These are phyloP conservation scores for Vipera latastei DNA, from an alignment of 2,797 vertebrate genomes.

Conservation along the genomic window DNA sequence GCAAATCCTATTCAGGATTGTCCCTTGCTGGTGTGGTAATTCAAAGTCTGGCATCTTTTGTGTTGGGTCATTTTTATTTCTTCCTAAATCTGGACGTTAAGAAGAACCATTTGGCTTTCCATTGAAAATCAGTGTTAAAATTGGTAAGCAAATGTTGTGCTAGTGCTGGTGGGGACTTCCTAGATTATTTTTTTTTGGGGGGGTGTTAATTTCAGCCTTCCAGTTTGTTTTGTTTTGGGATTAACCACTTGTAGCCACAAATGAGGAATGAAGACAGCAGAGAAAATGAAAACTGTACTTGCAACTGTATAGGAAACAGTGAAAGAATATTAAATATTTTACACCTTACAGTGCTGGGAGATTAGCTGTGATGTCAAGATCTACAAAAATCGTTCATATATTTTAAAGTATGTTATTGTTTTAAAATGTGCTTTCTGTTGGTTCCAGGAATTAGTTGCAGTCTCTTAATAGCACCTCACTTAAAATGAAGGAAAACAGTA, in stretches of 20 bases:
- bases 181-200: too few species aligned
- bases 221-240: neutral
- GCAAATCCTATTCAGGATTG: too few species aligned
- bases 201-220: neutral
- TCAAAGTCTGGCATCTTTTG: too few species aligned
- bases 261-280: conserved; percentile 25
- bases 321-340: conserved; percentile 65
- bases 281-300: conserved; percentile 59
- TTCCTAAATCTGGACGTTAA: too few species aligned
- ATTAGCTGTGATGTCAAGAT: conserved; percentile 56
- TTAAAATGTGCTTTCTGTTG: conserved; percentile 56
- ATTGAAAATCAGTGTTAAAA: too few species aligned
- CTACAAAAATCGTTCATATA: neutral
- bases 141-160: too few species aligned
- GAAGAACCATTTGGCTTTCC: too few species aligned
- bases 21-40: too few species aligned
- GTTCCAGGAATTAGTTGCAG: conserved; percentile 38
- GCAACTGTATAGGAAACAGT: conserved; percentile 44
- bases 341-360: conserved; percentile 50
- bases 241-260: conserved; percentile 21
- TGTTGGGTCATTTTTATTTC: too few species aligned
- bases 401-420: conserved; percentile 44
- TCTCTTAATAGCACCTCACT: conserved; percentile 58
- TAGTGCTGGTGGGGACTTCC: too few species aligned
- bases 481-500: conserved; percentile 54